Conservation (phyloP, 2,888 invertebrate species). For the Keiferia lycopersicella region DNA sequence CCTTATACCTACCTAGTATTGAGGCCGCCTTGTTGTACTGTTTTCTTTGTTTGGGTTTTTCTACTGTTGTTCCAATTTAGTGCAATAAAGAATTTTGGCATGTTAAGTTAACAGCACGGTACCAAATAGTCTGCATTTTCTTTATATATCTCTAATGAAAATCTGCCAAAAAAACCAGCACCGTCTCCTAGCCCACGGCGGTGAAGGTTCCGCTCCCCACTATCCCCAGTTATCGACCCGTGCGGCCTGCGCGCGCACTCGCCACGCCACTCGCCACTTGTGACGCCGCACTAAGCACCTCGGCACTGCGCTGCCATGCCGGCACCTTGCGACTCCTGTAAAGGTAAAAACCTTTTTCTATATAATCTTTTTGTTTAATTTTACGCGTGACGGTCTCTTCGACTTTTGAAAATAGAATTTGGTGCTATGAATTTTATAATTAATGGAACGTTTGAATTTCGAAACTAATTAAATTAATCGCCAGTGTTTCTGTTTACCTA, state of each 20-base stretch:
- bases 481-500: constrained; percentile 9
- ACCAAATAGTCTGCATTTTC: too few relatives aligned
- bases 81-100: too few relatives aligned
- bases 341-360: constrained; percentile 54
- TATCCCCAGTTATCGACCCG: constrained; percentile 77
- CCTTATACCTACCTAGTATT: too few relatives aligned
- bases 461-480: background rate
- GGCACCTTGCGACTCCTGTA: constrained; percentile 73
- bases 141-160: too few relatives aligned
- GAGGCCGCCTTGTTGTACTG: too few relatives aligned
- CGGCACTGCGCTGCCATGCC: constrained; percentile 53
- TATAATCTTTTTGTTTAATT: constrained; percentile 18
- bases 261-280: constrained; percentile 15
- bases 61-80: too few relatives aligned
- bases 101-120: too few relatives aligned
- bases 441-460: background rate
- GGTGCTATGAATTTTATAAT: background rate
- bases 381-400: background rate
- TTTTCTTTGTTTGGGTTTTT: too few relatives aligned
- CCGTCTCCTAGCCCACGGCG: background rate
- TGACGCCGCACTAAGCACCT: background rate
- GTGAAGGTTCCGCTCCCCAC: constrained; percentile 57
- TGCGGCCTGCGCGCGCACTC: constrained; percentile 60
- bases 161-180: too few relatives aligned
- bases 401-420: background rate